Evolutionary conservation across 2,113 vertebrate species (phyloP), one percentile per base, ranked within the genome.

Genomic region (Zingel zingel): DNA sequence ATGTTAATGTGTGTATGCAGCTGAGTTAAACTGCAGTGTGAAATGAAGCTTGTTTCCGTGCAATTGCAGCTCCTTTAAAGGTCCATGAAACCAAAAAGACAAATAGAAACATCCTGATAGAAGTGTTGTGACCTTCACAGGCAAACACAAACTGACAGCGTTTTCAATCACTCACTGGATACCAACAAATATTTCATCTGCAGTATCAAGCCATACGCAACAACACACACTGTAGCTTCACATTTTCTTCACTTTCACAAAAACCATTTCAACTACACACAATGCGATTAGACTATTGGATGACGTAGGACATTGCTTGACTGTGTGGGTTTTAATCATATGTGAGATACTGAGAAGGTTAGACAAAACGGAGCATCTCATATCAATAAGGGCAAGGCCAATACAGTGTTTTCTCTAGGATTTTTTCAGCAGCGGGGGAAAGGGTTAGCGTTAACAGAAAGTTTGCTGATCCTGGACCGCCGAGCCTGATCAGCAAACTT

Each of bases 301-400:
- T 86, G 89, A 92, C 84, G 75, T 75, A 53, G 57, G 69, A 77
- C 73, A 80, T 63, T 36, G 39, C 36, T 77, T 51, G 66, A 79
- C 50, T 81, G 73, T 45, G 48, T 10, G 18, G 39, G 30, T 68
- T 61, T 80, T 86, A 19, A 19, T 88, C 66, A n/a, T n/a, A 36
- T 45, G 51, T 45, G 56, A 72, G 77, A 86, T 86, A 83, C 33
- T 14, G 48, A 70, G 68, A 85, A 79, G 84, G 86, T 82, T 78
- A 81, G 43, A 84, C 61, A 59, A 23, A 75, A 66, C 72, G 58
- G 14, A 68, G 27, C 53, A 66, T 69, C 50, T 83, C 64, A 61
- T 86, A 85, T 88, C 86, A 81, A 72, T 79, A 54, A 79, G 12
- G 77, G 43, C 82, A 74, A 90, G 92, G 86, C 51, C 83, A 63